Conservation (phyloP, 2,797 vertebrate species). For the Prunella strophiata region DNA sequence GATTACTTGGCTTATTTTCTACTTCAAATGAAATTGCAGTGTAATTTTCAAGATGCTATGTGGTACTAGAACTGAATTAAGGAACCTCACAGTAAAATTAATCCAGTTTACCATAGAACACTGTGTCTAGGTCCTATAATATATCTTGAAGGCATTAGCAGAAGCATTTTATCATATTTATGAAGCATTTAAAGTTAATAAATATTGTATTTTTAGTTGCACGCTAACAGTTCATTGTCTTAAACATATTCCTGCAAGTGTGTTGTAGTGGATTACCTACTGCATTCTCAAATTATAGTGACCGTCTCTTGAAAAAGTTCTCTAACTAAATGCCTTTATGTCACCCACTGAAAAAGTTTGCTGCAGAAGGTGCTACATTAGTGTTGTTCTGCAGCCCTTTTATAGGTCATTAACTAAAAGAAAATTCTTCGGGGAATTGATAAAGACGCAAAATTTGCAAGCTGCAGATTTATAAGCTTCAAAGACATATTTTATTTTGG, state of each 20-base stretch:
- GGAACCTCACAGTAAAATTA: neutral
- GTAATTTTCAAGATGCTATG: neutral
- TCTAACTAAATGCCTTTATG: neutral
- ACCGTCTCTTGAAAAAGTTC: neutral
- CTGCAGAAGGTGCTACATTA: neutral
- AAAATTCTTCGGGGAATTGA: neutral
- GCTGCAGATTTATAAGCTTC: neutral
- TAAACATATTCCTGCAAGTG: neutral
- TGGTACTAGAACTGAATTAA: neutral
- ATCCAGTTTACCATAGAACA: neutral
- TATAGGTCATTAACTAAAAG: neutral
- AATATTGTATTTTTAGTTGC: slow-evolving; percentile 15
- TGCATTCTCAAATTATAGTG: neutral
- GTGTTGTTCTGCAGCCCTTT: neutral
- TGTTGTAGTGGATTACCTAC: neutral
- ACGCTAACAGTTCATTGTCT: neutral
- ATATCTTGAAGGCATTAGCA: neutral
- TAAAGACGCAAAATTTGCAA: neutral
- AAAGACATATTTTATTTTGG: neutral
- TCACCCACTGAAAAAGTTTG: neutral
- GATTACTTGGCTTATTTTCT: neutral
- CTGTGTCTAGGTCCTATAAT: neutral
- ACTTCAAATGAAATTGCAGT: neutral
- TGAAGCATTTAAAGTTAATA: neutral
- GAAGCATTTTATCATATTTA: neutral